Conservation (phyloP, 2,888 invertebrate genomes). For the Himalopsyche japonica region DNA sequence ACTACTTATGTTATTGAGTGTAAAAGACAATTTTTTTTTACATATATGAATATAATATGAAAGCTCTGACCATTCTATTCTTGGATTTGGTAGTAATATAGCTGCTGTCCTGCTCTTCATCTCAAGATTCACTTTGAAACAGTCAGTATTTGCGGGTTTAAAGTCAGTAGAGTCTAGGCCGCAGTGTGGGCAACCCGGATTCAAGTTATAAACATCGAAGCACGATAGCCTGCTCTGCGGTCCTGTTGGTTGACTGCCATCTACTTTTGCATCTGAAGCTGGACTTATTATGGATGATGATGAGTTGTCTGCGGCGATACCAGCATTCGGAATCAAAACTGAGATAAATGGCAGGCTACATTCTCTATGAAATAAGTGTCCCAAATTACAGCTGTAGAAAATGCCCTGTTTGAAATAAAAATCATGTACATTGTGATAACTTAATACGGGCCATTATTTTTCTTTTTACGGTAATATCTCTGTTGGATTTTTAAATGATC, state of each 20-base stretch:
- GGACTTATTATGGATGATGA: neutral
- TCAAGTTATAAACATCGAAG: slow-evolving; percentile 22
- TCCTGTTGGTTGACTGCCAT: neutral
- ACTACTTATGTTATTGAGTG: no score
- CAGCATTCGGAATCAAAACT: slow-evolving; percentile 16
- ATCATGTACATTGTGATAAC: no score
- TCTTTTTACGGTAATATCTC: no score
- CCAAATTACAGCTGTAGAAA: slow-evolving; percentile 77
- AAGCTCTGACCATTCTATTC: slow-evolving; percentile 51
- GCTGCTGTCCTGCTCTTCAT: slow-evolving; percentile 52
- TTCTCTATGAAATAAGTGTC: slow-evolving; percentile 82
- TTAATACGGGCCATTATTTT: no score
- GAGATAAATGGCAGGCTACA: slow-evolving; percentile 63
- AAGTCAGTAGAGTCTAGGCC: slow-evolving; percentile 51
- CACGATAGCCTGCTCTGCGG: neutral
- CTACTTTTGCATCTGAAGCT: neutral
- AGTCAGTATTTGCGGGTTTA: slow-evolving; percentile 49
- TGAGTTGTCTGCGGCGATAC: neutral
- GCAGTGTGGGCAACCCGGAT: slow-evolving; percentile 56
- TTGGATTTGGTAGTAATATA: slow-evolving; percentile 53
- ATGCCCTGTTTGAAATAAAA: slow-evolving; percentile 64
- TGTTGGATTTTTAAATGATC: no score
- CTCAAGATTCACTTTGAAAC: slow-evolving; percentile 46
- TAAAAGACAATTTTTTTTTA: no score
- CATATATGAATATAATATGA: neutral